Conservation (phyloP, 2,797 vertebrate species). For the Rhinella marina region DNA sequence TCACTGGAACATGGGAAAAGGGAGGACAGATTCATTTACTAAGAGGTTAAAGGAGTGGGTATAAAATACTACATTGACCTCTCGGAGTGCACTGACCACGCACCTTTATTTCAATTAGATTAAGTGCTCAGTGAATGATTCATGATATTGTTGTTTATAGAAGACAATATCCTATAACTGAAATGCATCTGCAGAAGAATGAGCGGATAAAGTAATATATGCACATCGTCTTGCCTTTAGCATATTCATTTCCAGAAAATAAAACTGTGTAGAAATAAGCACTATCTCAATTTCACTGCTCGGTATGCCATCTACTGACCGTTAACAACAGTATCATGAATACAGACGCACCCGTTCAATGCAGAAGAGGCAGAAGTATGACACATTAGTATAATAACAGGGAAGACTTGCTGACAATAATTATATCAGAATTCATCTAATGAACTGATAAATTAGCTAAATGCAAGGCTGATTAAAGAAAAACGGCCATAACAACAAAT, state of each 20-base stretch:
- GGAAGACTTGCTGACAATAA: background rate
- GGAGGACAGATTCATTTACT: slow-evolving; percentile 46
- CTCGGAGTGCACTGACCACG: slow-evolving; percentile 34
- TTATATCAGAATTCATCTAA: background rate
- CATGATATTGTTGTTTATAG: slow-evolving; percentile 39
- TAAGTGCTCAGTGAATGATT: slow-evolving; percentile 53
- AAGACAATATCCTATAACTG: background rate
- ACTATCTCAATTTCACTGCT: slow-evolving; percentile 65
- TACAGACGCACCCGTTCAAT: background rate
- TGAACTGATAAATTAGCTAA: background rate
- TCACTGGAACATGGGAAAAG: slow-evolving; percentile 31
- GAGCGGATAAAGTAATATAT: background rate
- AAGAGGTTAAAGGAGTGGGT: slow-evolving; percentile 43
- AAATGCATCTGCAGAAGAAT: background rate
- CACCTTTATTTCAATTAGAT: slow-evolving; percentile 57
- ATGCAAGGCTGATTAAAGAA: background rate
- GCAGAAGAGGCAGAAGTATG: background rate
- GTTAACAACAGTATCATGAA: slow-evolving; percentile 42
- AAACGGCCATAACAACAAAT: too few relatives aligned
- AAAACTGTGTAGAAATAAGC: background rate
- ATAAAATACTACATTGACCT: slow-evolving; percentile 58
- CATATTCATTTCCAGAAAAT: slow-evolving; percentile 5
- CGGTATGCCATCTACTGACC: slow-evolving; percentile 67
- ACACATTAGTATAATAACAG: background rate
- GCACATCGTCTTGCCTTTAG: background rate